These are phyloP conservation scores for Dryobates pubescens DNA, from an alignment of 2,797 vertebrate genomes.

Conservation along the genomic window DNA sequence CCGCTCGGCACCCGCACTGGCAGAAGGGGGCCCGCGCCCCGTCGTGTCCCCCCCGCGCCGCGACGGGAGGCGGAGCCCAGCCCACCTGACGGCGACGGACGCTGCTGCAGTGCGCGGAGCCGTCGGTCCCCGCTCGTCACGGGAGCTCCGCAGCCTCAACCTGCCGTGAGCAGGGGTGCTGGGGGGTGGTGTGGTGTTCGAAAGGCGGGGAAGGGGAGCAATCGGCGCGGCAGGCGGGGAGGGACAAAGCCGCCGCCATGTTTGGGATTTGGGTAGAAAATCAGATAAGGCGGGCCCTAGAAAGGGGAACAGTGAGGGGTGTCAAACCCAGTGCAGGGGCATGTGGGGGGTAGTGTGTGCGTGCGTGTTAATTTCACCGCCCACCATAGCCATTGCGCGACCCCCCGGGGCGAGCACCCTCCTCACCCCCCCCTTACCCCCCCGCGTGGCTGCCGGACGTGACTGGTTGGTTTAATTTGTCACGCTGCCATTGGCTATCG, in stretches of 20 bases:
- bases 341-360: no score
- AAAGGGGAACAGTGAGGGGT: not conserved
- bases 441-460: not conserved
- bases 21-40: not conserved
- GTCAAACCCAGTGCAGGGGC: not conserved
- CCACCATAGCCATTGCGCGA: not conserved
- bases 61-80: conserved; percentile 17
- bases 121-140: not conserved
- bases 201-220: no score
- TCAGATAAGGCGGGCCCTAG: not conserved
- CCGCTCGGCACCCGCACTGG: not conserved
- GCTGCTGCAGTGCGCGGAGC: not conserved
- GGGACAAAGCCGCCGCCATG: not conserved
- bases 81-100: not conserved
- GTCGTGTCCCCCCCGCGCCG: not conserved
- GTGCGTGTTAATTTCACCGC: no score
- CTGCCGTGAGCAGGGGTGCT: not conserved
- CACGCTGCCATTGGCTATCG: not conserved
- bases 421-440: not conserved
- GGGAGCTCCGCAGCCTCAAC: not conserved
- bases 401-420: no score
- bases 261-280: not conserved
- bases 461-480: conserved; percentile 16
- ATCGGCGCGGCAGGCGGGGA: not conserved
- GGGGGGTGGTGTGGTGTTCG: not conserved